Base-by-base conservation (phyloP, 2,797 vertebrate genomes). In the Hapalemur alaotrensis region DNA sequence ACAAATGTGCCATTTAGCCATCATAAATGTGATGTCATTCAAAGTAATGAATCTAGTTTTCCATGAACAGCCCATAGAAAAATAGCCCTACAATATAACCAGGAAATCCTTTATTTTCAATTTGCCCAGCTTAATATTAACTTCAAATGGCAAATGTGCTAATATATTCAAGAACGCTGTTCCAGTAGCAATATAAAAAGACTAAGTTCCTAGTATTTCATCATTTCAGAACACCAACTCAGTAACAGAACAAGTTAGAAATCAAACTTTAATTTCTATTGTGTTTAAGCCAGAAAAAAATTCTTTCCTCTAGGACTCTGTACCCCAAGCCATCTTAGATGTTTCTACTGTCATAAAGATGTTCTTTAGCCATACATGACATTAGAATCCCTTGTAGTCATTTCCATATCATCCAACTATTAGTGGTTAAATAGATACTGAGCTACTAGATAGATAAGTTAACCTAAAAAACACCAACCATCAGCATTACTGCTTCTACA, bases 21-120 rank as follows among this genome's bases (percentile, higher is more conserved):
- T 84, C 59, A 89, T 76, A 96, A 89, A 93, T 87, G 73, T 72
- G 91, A 89, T 84, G 38, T 67, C 25, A 95, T 94, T 97, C 79
- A 95, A 90, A 97, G n/a, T 25, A 92, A 72, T 73, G 28, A 50
- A 32, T 70, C 17, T 20, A 67, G 32, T 86, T 83, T 93, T 86
- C 35, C 28, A 92, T 65, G 43, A 96, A 35, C 28, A 86, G 41
- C 85, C 75, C 41, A 75, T 0, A 52, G 32, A 78, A 22, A 95
- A 89, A 57, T 57, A 92, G 65, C 10, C 38, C 86, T 5, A 50
- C 3, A n/a, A 73, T 79, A 75, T 48, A 92, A 86, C 67, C 28
- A 79, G 35, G 90, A 95, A 92, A 76, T 8, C 48, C 89, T 83
- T 95, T 92, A 80, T 88, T 92, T 89, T 65, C 32, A 69, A 69